Evolutionary conservation across 2,888 invertebrate genomes (phyloP), one percentile per base, ranked within the genome.

Genomic region (Limenitis camilla): DNA sequence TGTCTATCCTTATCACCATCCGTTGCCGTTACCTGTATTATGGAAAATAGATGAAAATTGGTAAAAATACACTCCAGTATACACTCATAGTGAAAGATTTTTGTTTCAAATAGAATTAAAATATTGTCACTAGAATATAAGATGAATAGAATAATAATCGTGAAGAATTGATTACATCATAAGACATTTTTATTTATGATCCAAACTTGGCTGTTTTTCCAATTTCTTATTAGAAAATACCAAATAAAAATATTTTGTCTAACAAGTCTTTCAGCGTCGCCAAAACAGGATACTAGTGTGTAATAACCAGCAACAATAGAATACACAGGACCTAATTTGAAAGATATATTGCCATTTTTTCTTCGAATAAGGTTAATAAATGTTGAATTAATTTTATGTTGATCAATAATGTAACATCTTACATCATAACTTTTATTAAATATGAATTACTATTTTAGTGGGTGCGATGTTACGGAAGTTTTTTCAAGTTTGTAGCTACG

Each of bases 1-100:
- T 95, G 95, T 61, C 98, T 91, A 78, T 97, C 97, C 75, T 96
- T 95, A 83, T 98, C 98, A 46, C 97, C 97, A 81, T 98, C 98
- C 7, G 96, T 96, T 39, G 98, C 98, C 54, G 94, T 95, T 61
- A 98, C 98, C 98, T 98, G 86, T 66, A 59, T 40, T 30, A 56
- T 41, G 48, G 49, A 47, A 55, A 44, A 36, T 42, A 19, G 10
- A 39, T 52, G 5, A 47, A 40, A 47, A 8, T 40, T 30, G 27
- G 19, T 19, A 19, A 19, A 2, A 2, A 19, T 19, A 19, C 19
- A 19, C 19, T 19, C 19, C 19, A 19, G 19, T 19, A 19, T 19
- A 19, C 19, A 19, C 19, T 19, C 19, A 19, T 19, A 19, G n/a
- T n/a, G n/a, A n/a, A n/a, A n/a, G n/a, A n/a, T n/a, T n/a, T n/a